Conservation (phyloP, 37 sponge, comb jelly and placozoan species). For the Hexactinellida sp. region DNA sequence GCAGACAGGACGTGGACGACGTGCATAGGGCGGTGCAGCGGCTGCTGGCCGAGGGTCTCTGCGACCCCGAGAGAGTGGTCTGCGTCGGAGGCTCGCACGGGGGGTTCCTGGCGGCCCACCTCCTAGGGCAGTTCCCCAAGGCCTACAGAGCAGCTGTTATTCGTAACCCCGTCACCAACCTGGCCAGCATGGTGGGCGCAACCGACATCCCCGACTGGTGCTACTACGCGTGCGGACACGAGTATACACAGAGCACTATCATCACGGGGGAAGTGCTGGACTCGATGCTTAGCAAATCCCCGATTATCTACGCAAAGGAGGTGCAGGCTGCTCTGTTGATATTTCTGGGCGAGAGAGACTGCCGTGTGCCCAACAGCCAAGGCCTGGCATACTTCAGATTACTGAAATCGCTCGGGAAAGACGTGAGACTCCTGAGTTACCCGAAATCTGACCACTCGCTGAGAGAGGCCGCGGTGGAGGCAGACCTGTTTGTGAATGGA, state of each 20-base stretch:
- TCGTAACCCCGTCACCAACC: slow-evolving; percentile 78
- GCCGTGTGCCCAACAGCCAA: neutral
- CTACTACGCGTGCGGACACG: slow-evolving; percentile 46
- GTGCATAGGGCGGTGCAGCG: slow-evolving; percentile 56
- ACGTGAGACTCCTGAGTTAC: neutral
- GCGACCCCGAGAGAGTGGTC: slow-evolving; percentile 42
- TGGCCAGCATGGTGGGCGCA: slow-evolving; percentile 49
- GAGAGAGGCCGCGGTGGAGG: neutral
- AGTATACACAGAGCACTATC: slow-evolving; percentile 26
- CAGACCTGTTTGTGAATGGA: neutral
- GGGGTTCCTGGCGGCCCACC: slow-evolving; percentile 77
- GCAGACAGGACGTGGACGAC: slow-evolving; percentile 78
- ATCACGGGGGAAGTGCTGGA: slow-evolving; percentile 27
- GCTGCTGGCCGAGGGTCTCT: slow-evolving; percentile 30
- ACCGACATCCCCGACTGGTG: slow-evolving; percentile 92
- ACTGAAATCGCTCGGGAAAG: neutral
- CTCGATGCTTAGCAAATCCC: slow-evolving; percentile 50
- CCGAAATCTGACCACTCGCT: neutral
- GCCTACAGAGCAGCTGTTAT: slow-evolving; percentile 71
- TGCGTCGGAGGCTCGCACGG: slow-evolving; percentile 95
- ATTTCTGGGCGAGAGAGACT: neutral
- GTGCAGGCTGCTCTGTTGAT: slow-evolving; percentile 20
- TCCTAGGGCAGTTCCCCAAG: slow-evolving; percentile 82
- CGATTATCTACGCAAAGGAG: slow-evolving; percentile 49
- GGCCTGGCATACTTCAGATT: neutral